A percentile compares a stretch with the other conserved stretches of the same genome.
Evolutionary conservation across 2,888 invertebrate genomes (phyloP).

Genomic region (Apodemia duryi): DNA sequence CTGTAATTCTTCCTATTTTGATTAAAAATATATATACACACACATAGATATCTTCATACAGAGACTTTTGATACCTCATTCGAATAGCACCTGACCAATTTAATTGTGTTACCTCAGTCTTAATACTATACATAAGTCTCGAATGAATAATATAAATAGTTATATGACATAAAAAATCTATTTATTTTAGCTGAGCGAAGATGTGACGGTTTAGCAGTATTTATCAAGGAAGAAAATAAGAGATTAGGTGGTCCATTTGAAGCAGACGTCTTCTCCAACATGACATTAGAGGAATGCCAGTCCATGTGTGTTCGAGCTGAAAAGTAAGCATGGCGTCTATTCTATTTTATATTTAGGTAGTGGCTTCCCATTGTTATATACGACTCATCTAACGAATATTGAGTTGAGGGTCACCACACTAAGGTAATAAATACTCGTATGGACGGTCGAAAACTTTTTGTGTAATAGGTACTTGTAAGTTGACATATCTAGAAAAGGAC

Average conservation of each 20-base stretch:
- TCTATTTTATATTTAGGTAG: background rate
- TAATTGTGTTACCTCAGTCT: no score
- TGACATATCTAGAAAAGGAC: no score
- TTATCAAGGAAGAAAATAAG: conserved; percentile 94
- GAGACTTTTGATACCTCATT: no score
- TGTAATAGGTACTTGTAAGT: no score
- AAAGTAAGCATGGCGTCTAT: conserved; percentile 78
- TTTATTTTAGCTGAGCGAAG: conserved; percentile 85
- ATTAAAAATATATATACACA: no score
- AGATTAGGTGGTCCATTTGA: conserved; percentile 92
- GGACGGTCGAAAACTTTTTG: no score
- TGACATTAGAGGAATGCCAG: conserved; percentile 93
- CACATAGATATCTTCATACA: background rate
- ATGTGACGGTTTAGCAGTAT: conserved; percentile 91
- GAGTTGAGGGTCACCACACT: background rate
- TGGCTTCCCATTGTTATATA: background rate
- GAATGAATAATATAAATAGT: no score
- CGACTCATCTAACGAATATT: background rate
- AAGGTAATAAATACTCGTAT: background rate
- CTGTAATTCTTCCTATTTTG: no score
- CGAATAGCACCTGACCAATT: no score
- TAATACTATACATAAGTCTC: no score
- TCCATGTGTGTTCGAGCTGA: conserved; percentile 92
- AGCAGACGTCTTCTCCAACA: conserved; percentile 91
- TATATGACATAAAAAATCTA: background rate